Evolutionary conservation across 2,113 vertebrate species (phyloP).

Genomic region (Gopherus evgoodei): DNA sequence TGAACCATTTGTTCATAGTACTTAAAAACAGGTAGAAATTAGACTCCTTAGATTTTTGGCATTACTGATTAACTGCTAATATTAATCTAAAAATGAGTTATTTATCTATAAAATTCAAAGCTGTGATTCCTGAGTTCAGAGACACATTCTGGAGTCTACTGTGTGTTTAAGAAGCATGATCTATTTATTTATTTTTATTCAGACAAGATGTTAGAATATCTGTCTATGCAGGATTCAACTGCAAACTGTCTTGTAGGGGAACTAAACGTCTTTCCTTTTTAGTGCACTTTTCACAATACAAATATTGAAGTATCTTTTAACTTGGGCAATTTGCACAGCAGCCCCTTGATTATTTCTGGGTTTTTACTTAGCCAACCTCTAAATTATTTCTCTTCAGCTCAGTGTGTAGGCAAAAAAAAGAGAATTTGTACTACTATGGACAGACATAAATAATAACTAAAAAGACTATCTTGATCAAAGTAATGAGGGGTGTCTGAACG

Average conservation of each 20-base stretch:
- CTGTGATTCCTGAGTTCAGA: accelerated
- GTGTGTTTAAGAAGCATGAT: accelerated
- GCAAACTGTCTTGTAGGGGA: background rate
- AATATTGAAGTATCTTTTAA: accelerated
- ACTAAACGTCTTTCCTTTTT: background rate
- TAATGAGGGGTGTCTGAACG: accelerated
- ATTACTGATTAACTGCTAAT: background rate
- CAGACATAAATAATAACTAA: background rate
- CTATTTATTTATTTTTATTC: background rate
- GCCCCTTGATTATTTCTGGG: accelerated
- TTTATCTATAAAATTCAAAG: too few relatives aligned
- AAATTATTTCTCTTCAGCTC: background rate
- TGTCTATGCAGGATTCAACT: background rate
- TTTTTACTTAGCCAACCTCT: background rate
- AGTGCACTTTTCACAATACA: accelerated
- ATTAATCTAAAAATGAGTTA: background rate
- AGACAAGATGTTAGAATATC: too few relatives aligned
- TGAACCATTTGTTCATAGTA: background rate
- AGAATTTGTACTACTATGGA: accelerated
- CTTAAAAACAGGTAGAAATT: background rate
- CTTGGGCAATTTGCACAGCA: accelerated
- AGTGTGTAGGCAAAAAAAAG: background rate
- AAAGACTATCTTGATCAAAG: accelerated
- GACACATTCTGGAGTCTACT: background rate
- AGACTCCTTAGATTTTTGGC: background rate